Evolutionary conservation across 2,797 vertebrate species (phyloP).

Genomic region (Tauraco hartlaubi): DNA sequence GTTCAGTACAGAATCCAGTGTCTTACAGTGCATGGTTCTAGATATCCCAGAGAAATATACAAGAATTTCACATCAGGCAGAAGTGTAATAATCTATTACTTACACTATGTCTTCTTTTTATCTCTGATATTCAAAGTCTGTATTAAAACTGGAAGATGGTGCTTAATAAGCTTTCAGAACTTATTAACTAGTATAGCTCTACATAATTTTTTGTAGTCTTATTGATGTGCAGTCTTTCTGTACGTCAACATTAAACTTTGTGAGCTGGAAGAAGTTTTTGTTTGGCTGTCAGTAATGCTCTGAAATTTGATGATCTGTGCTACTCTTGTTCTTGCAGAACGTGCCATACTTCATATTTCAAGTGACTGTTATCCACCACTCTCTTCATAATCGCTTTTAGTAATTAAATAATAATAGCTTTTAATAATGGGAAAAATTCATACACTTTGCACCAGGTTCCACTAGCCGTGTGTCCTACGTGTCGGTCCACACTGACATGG

Average conservation of each 20-base stretch:
- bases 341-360: neutral
- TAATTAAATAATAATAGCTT: neutral
- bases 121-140: neutral
- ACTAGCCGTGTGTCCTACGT: neutral
- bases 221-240: neutral
- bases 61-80: neutral
- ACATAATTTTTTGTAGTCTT: neutral
- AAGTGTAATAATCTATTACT: neutral
- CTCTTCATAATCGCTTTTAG: neutral
- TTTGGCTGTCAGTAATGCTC: neutral
- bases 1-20: neutral
- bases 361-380: neutral
- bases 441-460: neutral
- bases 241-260: neutral
- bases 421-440: neutral
- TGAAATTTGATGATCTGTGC: neutral
- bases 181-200: neutral
- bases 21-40: neutral
- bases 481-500: accelerated
- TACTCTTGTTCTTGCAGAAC: neutral
- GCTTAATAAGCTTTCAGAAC: neutral
- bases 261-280: neutral
- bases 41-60: neutral
- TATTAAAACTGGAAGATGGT: neutral
- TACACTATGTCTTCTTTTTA: neutral